These are phyloP conservation scores for Aurelia coerulea DNA, from an alignment of 30 jellyfish, hydroid and myxozoan genomes.

Conservation along the genomic window DNA sequence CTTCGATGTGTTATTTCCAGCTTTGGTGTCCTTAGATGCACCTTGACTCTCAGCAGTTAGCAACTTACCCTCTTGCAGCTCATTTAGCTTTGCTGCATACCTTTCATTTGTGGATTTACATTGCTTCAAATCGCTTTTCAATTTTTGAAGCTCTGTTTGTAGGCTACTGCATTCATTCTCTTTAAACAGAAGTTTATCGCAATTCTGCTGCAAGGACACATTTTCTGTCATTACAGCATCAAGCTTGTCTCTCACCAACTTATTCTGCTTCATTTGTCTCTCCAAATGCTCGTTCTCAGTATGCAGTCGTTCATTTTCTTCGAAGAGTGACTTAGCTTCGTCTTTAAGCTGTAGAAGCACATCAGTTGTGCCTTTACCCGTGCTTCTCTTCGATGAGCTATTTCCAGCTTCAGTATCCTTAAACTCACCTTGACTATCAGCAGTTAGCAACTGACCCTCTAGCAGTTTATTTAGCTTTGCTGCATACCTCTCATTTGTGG, in stretches of 20 bases:
- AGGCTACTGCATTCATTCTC: no score
- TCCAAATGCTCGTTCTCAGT: neutral
- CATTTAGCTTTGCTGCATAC: no score
- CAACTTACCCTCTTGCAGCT: neutral
- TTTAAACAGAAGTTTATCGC: no score
- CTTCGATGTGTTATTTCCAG: neutral
- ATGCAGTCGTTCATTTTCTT: constrained; percentile 21
- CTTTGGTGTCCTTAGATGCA: neutral
- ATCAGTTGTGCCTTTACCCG: neutral
- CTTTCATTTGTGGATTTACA: no score
- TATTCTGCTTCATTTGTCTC: neutral
- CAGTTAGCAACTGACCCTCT: neutral
- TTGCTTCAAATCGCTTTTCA: no score
- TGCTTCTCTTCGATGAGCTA: neutral
- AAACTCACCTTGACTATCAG: neutral
- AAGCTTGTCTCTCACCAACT: no score
- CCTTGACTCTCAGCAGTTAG: neutral
- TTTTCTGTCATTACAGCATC: no score
- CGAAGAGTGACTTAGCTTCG: neutral
- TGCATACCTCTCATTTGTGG: neutral
- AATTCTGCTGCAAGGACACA: no score
- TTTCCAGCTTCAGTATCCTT: neutral
- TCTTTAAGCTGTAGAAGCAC: neutral
- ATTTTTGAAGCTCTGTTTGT: no score
- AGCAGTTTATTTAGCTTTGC: neutral